Evolutionary conservation across 2,797 vertebrate species (phyloP).

Genomic region (Tragopan temminckii): DNA sequence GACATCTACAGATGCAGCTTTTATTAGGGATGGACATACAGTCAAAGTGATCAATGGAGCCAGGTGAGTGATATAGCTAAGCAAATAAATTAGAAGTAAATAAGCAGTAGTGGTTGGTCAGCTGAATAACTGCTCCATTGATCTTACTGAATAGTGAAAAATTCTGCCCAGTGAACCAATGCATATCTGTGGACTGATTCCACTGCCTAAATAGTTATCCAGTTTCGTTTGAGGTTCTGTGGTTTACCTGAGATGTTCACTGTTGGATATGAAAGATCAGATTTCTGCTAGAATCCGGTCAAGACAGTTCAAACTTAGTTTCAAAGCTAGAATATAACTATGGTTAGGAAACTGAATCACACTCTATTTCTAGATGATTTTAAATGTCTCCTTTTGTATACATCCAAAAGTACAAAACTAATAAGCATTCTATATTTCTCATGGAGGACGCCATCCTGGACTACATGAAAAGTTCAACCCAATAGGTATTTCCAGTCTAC

Average conservation of each 20-base stretch:
- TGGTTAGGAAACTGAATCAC: neutral
- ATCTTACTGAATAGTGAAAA: neutral
- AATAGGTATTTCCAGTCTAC: neutral
- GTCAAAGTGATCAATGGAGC: neutral
- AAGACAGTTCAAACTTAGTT: neutral
- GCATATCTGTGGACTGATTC: neutral
- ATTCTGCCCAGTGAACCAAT: neutral
- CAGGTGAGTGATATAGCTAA: neutral
- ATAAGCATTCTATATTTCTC: rapidly evolving
- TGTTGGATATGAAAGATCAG: neutral
- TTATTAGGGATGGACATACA: neutral
- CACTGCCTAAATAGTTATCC: neutral
- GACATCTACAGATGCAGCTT: neutral
- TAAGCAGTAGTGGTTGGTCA: neutral
- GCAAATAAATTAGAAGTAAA: no score
- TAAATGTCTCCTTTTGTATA: neutral
- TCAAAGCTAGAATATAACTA: neutral
- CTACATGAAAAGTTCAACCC: neutral
- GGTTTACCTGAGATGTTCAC: neutral
- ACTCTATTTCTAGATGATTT: neutral
- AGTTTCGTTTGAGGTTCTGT: neutral
- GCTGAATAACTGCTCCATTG: neutral
- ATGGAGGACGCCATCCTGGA: neutral
- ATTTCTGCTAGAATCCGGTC: neutral
- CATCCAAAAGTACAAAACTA: neutral